phyloP scores from a whole-genome alignment of 2,113 vertebrate species.

The Psophia crepitans region DNA sequence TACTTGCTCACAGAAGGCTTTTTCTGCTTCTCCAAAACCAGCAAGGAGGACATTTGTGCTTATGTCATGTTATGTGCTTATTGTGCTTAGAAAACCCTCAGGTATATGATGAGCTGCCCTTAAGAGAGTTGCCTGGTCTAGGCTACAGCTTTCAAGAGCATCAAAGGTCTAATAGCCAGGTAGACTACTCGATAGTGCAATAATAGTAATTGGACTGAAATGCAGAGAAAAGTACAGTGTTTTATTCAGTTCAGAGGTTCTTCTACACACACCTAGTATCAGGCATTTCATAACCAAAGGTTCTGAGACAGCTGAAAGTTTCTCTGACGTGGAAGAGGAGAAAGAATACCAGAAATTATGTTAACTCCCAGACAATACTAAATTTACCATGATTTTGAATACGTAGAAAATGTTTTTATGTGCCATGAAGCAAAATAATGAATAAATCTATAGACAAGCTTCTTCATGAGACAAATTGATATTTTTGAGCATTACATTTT shows the following conservation, averaged over 20 bases:
- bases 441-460: constrained; percentile 14
- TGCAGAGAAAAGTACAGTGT: constrained; percentile 62
- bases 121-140: background rate
- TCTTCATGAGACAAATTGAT: background rate
- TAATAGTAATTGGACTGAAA: constrained; percentile 77
- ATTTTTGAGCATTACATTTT: background rate
- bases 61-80: background rate
- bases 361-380: constrained; percentile 31
- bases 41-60: background rate
- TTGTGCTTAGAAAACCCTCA: background rate
- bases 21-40: background rate
- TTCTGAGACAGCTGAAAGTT: background rate
- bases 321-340: constrained; percentile 36
- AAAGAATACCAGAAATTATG: constrained; percentile 14
- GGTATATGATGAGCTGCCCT: background rate
- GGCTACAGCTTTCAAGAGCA: constrained; percentile 39
- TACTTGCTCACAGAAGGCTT: background rate
- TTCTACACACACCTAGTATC: constrained; percentile 51
- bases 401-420: background rate
- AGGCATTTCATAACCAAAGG: constrained; percentile 35
- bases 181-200: constrained; percentile 66
- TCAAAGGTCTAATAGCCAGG: constrained; percentile 69
- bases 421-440: constrained; percentile 25
- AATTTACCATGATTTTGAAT: constrained; percentile 40
- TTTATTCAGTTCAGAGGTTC: constrained; percentile 54